Evolutionary conservation across 2,113 vertebrate species (phyloP).

Genomic region (Cyrtonyx montezumae): DNA sequence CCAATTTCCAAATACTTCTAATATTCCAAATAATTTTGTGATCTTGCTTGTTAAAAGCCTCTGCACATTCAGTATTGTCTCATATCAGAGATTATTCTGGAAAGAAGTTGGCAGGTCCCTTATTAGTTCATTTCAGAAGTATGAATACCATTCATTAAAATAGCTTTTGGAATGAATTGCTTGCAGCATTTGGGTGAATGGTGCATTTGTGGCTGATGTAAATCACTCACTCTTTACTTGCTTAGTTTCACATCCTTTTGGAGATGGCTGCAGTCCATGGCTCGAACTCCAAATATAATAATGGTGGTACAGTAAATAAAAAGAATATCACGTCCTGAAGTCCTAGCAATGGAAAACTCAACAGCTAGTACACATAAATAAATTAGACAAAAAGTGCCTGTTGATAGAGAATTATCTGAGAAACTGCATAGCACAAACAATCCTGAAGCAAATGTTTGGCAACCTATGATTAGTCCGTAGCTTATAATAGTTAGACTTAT

Average conservation of each 20-base stretch:
- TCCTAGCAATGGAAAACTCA: conserved; percentile 5
- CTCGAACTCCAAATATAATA: neutral
- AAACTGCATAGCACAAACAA: neutral
- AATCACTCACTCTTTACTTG: conserved; percentile 19
- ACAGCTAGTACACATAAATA: neutral
- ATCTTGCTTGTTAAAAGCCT: neutral
- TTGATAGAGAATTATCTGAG: neutral
- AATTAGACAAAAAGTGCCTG: neutral
- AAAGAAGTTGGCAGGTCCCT: neutral
- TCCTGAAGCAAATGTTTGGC: neutral
- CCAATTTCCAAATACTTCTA: neutral
- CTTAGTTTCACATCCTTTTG: conserved; percentile 34
- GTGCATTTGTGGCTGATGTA: conserved; percentile 23
- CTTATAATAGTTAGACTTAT: neutral
- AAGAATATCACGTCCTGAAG: neutral
- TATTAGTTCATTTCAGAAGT: conserved; percentile 16
- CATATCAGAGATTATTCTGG: conserved; percentile 12
- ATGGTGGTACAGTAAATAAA: neutral
- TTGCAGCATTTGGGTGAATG: conserved; percentile 22
- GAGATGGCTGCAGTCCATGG: neutral
- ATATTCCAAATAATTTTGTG: neutral
- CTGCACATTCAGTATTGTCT: neutral
- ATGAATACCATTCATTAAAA: conserved; percentile 36
- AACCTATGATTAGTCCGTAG: neutral
- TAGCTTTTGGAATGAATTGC: conserved; percentile 40